Evolutionary conservation across 1,140 invertebrate genomes (phyloP), one percentile per base, ranked within the genome.

Genomic region (Lordiphosa stackelbergi): DNA sequence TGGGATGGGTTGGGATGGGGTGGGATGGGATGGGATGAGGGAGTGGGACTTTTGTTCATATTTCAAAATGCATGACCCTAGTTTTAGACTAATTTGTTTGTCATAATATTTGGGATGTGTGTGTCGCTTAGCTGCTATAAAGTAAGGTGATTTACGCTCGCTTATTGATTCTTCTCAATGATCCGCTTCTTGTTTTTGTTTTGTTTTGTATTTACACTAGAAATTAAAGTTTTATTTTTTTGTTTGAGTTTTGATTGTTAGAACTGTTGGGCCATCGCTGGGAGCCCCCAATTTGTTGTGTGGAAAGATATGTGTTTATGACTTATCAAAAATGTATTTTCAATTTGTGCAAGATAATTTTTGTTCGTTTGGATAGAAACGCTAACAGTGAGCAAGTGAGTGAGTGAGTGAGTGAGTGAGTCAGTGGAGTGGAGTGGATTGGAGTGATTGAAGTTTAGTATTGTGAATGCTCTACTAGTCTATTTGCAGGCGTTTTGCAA

Each of bases 231-330:
- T 49, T 7, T 7, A 6, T 60, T 56, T 51, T 41, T 22, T 28
- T 49, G 45, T n/a, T n/a, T n/a, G 41, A 24, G 35, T 38, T 51
- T 79, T 79, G 75, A 79, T 79, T 79, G 71, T 81, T 81, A 72
- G 59, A 68, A 64, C 46, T 74, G 51, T 47, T 74, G 51, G 66
- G 54, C 58, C 35, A 35, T 37, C 56, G 40, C 49, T 9, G 5
- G 9, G 36, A 40, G 13, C 60, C 36, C 45, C 55, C 40, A 28
- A 51, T 56, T 61, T 60, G 45, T 54, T 74, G 28, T 35, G 46
- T 49, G 73, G 71, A 81, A 8, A 79, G 75, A 79, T 79, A 79
- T 79, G 75, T 79, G 74, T 12, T 83, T 69, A 79, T 79, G 75
- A 79, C 75, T 64, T 75, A 68, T 75, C 57, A 62, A 66, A 59